phyloP scores from a whole-genome alignment of 2,888 invertebrate genomes.

The Taenaris catops region DNA sequence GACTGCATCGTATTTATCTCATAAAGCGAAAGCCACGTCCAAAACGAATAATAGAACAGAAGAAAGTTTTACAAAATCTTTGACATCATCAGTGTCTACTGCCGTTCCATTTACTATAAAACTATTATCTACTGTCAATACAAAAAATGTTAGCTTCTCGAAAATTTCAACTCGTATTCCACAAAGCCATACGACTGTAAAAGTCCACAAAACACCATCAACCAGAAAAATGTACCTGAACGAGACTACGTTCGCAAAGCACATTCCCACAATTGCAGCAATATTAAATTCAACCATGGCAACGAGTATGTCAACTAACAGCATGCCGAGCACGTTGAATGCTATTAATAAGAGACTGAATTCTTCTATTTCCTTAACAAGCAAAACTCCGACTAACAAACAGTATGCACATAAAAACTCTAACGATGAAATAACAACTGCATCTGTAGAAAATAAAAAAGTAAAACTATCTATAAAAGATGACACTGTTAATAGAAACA shows the following conservation, averaged over 20 bases:
- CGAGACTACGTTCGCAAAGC: slow-evolving; percentile 14
- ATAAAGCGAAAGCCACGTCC: slow-evolving; percentile 36
- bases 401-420: slow-evolving; percentile 21
- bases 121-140: slow-evolving; percentile 21
- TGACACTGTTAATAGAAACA: slow-evolving; percentile 11
- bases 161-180: slow-evolving; percentile 13
- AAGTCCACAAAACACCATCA: slow-evolving; percentile 10
- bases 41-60: slow-evolving; percentile 35
- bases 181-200: slow-evolving; percentile 14
- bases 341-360: slow-evolving; percentile 40
- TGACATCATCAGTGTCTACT: slow-evolving; percentile 38
- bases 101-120: slow-evolving; percentile 33
- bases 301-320: slow-evolving; percentile 58
- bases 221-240: slow-evolving; percentile 16
- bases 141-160: slow-evolving; percentile 17
- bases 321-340: slow-evolving; percentile 52
- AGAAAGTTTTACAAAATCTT: slow-evolving; percentile 47
- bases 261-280: slow-evolving; percentile 14
- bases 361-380: slow-evolving; percentile 49
- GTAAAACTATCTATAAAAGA: slow-evolving; percentile 16
- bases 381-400: slow-evolving; percentile 40
- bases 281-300: slow-evolving; percentile 20
- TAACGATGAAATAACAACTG: slow-evolving; percentile 27
- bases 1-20: slow-evolving; percentile 43
- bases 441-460: slow-evolving; percentile 22